phyloP scores from a whole-genome alignment of 2,113 vertebrate genomes.

The Actenoides hombroni region DNA sequence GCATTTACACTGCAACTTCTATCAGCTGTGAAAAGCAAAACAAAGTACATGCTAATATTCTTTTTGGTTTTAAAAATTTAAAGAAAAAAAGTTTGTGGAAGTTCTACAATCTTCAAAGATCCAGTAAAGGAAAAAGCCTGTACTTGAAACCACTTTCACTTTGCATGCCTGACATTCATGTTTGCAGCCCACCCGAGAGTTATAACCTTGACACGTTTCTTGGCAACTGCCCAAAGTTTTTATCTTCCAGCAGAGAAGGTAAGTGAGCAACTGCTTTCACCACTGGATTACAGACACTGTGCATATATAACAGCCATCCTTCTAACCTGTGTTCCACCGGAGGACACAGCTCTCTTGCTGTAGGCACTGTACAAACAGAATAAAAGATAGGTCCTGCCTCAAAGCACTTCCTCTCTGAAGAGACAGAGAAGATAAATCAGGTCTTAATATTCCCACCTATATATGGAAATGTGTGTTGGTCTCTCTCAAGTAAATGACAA shows the following conservation, averaged over 20 bases:
- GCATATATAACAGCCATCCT: neutral
- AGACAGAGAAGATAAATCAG: neutral
- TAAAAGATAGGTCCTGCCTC: neutral
- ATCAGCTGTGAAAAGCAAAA: constrained; percentile 12
- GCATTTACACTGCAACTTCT: constrained; percentile 29
- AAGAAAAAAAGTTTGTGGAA: neutral
- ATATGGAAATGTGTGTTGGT: neutral
- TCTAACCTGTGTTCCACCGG: neutral
- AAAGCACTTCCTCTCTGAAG: neutral
- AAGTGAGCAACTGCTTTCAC: neutral
- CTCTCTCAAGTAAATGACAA: neutral
- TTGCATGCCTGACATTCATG: neutral
- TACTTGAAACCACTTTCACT: neutral
- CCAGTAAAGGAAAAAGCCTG: neutral
- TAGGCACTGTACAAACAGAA: neutral
- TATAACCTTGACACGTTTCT: neutral
- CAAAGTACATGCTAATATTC: neutral
- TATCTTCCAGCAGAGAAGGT: constrained; percentile 19
- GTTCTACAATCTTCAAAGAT: constrained; percentile 16
- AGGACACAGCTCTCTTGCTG: neutral
- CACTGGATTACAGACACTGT: neutral
- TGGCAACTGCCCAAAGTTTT: neutral
- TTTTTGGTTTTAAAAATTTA: constrained; percentile 13
- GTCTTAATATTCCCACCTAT: neutral
- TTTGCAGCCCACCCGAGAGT: constrained; percentile 7